Conservation (phyloP, 2,113 vertebrate species). For the Vombatus ursinus region DNA sequence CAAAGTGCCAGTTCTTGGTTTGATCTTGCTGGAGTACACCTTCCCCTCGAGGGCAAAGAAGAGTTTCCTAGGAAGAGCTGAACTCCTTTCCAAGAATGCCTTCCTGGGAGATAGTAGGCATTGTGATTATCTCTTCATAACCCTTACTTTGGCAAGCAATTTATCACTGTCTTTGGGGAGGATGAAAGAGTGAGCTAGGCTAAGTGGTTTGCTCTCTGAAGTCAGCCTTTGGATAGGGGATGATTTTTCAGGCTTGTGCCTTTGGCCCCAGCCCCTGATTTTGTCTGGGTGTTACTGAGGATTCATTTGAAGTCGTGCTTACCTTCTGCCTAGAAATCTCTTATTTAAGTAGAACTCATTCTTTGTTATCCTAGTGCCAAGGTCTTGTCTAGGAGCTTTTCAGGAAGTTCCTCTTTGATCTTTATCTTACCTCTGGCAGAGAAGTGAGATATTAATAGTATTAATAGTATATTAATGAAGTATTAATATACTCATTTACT, state of each 20-base stretch:
- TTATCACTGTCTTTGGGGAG: neutral
- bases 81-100: neutral
- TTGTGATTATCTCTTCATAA: neutral
- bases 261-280: neutral
- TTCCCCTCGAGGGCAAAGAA: neutral
- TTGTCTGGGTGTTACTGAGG: neutral
- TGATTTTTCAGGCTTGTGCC: neutral
- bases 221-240: neutral
- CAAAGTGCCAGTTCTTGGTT: neutral
- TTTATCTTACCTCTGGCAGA: neutral
- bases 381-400: neutral
- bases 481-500: neutral
- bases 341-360: neutral
- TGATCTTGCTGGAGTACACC: neutral
- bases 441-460: no score
- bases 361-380: neutral
- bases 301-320: neutral
- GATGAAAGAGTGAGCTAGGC: neutral
- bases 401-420: neutral
- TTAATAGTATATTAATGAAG: no score
- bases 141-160: neutral
- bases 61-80: neutral
- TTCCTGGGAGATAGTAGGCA: neutral
- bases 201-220: neutral
- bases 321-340: neutral